Evolutionary conservation across 2,797 vertebrate genomes (phyloP), one percentile per base, ranked within the genome.

Genomic region (Phataginus tricuspis): DNA sequence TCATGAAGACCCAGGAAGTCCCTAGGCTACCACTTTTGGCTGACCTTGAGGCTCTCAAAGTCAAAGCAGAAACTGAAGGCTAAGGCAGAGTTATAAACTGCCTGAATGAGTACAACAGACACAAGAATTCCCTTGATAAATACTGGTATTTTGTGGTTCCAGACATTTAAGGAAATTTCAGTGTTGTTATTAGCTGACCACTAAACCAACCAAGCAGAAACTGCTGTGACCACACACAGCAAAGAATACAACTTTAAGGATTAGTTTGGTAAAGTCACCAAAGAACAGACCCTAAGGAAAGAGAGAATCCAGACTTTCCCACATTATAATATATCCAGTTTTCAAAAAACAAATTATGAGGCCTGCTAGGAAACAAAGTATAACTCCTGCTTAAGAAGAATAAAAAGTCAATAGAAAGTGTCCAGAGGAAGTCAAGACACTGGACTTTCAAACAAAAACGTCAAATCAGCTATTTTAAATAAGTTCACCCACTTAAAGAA

Each of bases 81-180:
- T 49, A 61, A 68, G 27, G 42, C 53, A 86, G 42, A 91, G 64
- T 63, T 75, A 21, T 39, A 66, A 88, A 49, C 59, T 45, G 27
- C 49, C 64, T 87, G 45, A 27, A 11, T 37, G 69, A 88, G 31
- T 85, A 29, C 57, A 91, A 45, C n/a, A 72, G 37, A 86, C 42
- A 83, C 42, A 59, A 2, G 16, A 4, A 82, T 12, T 8, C 57
- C 37, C 53, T 69, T 63, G 25, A 15, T 64, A 84, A 79, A 91
- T 51, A 72, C 15, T 18, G 19, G 10, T n/a, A 23, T 63, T 42
- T 75, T 57, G 29, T 80, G 39, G 27, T 78, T 90, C 23, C 15
- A 90, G 25, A 29, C 34, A 71, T 61, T 91, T 92, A 78, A 86
- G 31, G 69, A 96, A 92, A 66, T 88, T 55, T 72, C n/a, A 51